phyloP scores from a whole-genome alignment of 1,140 invertebrate genomes.

The Delia radicum region DNA sequence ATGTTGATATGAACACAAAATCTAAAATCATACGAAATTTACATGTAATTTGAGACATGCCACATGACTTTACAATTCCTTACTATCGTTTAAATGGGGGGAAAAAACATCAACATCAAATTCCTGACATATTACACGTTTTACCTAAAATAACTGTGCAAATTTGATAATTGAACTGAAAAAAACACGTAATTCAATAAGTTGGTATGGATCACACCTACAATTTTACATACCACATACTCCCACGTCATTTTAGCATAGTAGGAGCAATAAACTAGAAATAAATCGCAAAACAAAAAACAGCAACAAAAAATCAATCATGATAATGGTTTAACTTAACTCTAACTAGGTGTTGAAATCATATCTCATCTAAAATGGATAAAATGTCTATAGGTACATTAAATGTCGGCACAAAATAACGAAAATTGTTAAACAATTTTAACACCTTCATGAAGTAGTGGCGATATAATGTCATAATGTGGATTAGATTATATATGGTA shows the following conservation, averaged over 20 bases:
- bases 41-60: neutral
- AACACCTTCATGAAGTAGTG: conserved; percentile 19
- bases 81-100: neutral
- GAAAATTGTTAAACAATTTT: conserved; percentile 22
- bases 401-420: neutral
- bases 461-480: conserved; percentile 17
- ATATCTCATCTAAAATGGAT: conserved; percentile 17
- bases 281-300: neutral
- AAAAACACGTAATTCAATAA: neutral
- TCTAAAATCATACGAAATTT: neutral
- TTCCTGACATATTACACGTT: conserved; percentile 4
- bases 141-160: neutral
- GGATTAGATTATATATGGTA: neutral
- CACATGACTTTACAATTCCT: neutral
- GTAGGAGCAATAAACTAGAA: neutral
- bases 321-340: neutral
- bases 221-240: neutral
- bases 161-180: neutral
- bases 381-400: neutral
- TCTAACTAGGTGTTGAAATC: conserved; percentile 11
- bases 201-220: neutral
- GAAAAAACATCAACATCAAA: neutral
- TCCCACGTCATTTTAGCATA: conserved; percentile 3
- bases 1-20: too few species aligned
- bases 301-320: neutral